Conservation (phyloP, 37 sponge, comb jelly and placozoan genomes). For the Aphrocallistes beatrix region DNA sequence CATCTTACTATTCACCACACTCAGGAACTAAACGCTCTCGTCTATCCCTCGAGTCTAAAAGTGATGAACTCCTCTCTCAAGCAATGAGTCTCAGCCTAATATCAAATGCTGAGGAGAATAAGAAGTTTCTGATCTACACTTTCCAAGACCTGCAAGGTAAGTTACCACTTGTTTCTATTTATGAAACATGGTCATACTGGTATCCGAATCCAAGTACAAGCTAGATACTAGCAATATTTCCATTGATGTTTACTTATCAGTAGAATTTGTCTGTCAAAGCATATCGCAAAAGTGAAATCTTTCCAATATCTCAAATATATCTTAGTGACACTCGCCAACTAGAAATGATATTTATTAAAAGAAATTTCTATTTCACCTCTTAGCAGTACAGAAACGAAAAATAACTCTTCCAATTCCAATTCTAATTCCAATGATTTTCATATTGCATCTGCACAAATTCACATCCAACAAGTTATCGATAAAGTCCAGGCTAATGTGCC, state of each 20-base stretch:
- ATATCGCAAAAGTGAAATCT: not conserved
- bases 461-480: constrained; percentile 7
- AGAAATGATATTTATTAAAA: not conserved
- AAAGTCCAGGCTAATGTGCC: not conserved
- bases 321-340: not conserved
- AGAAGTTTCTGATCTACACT: too few species aligned
- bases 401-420: not conserved
- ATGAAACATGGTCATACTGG: too few species aligned
- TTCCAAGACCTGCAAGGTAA: too few species aligned
- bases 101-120: too few species aligned
- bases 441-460: not conserved
- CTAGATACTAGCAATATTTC: not conserved
- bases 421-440: not conserved
- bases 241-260: not conserved
- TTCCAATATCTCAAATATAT: not conserved
- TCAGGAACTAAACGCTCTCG: too few species aligned
- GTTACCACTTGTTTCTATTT: too few species aligned
- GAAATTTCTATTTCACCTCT: not conserved
- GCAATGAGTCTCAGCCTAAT: too few species aligned
- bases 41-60: too few species aligned
- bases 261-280: not conserved
- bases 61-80: too few species aligned
- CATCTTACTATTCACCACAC: too few species aligned
- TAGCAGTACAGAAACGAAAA: not conserved
- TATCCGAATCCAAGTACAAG: too few species aligned